phyloP scores from a whole-genome alignment of 2,113 vertebrate genomes.

The Circaetus gallicus region DNA sequence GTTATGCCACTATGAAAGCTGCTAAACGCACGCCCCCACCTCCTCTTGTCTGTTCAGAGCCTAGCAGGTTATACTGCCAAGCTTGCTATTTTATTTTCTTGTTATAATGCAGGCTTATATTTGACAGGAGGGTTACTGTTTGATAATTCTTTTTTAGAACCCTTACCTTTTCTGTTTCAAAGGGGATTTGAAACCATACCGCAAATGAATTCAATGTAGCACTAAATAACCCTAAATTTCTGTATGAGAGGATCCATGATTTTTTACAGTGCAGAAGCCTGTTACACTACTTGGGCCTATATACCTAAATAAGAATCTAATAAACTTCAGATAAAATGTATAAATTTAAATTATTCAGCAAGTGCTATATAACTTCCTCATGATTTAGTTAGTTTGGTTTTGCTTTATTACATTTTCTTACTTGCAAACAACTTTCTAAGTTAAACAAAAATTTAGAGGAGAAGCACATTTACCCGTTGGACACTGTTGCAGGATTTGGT shows the following conservation, averaged over 20 bases:
- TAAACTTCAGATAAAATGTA: not conserved
- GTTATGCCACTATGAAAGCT: conserved; percentile 46
- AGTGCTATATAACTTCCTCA: not conserved
- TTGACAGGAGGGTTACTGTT: not conserved
- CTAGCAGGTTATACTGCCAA: not conserved
- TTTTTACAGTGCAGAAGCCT: not conserved
- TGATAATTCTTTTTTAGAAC: not conserved
- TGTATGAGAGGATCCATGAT: not conserved
- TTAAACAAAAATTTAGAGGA: not conserved
- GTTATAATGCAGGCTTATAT: not conserved
- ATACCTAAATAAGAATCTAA: not conserved
- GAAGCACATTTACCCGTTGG: not conserved
- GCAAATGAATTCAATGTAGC: not conserved
- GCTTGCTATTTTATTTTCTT: not conserved
- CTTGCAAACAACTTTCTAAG: not conserved
- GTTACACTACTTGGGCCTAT: not conserved
- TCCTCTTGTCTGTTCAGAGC: not conserved
- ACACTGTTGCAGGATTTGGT: not conserved
- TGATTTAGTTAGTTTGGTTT: not conserved
- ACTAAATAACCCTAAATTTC: not conserved
- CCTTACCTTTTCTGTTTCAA: not conserved
- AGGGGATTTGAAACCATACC: not conserved
- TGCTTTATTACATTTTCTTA: not conserved
- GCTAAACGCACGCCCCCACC: not conserved
- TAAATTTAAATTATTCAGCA: not conserved